Evolutionary conservation across 1,140 invertebrate genomes (phyloP).

Genomic region (Drosophila auraria): DNA sequence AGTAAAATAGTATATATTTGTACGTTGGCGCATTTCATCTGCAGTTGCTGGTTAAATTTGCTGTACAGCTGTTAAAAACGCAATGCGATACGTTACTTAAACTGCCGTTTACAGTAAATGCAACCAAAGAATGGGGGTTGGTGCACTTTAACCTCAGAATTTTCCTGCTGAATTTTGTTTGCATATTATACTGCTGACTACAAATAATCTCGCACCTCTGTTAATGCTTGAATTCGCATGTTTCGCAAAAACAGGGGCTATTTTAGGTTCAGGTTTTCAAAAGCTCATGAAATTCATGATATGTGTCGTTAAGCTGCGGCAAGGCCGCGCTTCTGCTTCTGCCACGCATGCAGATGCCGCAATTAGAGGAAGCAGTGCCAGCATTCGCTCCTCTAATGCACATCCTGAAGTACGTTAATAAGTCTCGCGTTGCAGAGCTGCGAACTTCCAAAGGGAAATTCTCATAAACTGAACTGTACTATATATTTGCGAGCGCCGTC

Average conservation of each 20-base stretch:
- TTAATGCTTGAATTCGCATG: background rate
- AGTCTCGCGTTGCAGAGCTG: slow-evolving; percentile 65
- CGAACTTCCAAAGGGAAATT: slow-evolving; percentile 56
- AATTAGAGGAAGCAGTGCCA: slow-evolving; percentile 49
- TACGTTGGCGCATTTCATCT: too few relatives aligned
- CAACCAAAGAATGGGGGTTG: too few relatives aligned
- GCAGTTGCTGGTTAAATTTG: too few relatives aligned
- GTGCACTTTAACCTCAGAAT: too few relatives aligned
- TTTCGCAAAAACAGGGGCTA: too few relatives aligned
- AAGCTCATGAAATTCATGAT: background rate
- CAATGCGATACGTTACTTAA: too few relatives aligned
- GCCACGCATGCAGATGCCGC: slow-evolving; percentile 30
- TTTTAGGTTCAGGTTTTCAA: background rate
- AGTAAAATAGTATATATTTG: too few relatives aligned
- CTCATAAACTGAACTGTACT: slow-evolving; percentile 57
- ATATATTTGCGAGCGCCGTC: slow-evolving; percentile 25
- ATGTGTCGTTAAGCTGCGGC: slow-evolving; percentile 59
- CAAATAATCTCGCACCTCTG: background rate
- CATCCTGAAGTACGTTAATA: slow-evolving; percentile 78
- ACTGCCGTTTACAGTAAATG: too few relatives aligned
- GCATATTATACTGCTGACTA: too few relatives aligned
- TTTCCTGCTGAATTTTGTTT: too few relatives aligned
- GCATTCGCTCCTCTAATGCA: slow-evolving; percentile 60
- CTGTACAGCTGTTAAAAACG: too few relatives aligned
- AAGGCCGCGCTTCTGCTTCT: slow-evolving; percentile 55